phyloP scores from a whole-genome alignment of 2,888 invertebrate species.

The Nemapogon koenigi region DNA sequence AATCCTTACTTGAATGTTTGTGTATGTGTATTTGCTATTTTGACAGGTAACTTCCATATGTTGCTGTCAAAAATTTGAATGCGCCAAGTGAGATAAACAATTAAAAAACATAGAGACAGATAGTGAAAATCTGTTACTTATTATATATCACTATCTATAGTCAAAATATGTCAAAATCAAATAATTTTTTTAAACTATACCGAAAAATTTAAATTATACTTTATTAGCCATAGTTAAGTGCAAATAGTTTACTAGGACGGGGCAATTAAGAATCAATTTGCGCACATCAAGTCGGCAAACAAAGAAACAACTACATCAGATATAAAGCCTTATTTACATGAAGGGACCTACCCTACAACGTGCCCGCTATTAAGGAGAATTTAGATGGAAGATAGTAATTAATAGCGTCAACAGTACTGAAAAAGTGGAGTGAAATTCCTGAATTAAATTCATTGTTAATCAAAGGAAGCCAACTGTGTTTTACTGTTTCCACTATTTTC shows the following conservation, averaged over 20 bases:
- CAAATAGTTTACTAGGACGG: conserved; percentile 12
- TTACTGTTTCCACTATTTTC: too few species aligned
- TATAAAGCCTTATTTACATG: conserved; percentile 27
- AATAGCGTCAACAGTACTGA: conserved; percentile 1
- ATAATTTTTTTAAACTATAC: conserved; percentile 9
- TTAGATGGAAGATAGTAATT: conserved; percentile 14
- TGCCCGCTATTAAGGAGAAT: conserved; percentile 13
- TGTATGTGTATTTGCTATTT: too few species aligned
- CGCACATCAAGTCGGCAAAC: conserved; percentile 36
- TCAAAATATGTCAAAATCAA: too few species aligned
- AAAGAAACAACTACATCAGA: conserved; percentile 34
- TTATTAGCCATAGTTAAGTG: conserved; percentile 19
- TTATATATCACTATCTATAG: too few species aligned
- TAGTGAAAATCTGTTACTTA: too few species aligned
- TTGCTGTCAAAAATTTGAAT: too few species aligned
- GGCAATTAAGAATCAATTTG: conserved; percentile 50
- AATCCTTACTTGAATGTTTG: too few species aligned
- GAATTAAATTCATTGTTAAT: too few species aligned
- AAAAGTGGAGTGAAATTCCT: neutral
- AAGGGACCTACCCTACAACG: conserved; percentile 14
- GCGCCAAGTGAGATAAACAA: too few species aligned
- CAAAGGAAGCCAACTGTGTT: too few species aligned
- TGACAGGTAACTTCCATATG: too few species aligned
- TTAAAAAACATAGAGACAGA: too few species aligned
- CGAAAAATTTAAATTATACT: conserved; percentile 15